phyloP scores from a whole-genome alignment of 2,888 invertebrate species.

The Drosophila stalkeri region DNA sequence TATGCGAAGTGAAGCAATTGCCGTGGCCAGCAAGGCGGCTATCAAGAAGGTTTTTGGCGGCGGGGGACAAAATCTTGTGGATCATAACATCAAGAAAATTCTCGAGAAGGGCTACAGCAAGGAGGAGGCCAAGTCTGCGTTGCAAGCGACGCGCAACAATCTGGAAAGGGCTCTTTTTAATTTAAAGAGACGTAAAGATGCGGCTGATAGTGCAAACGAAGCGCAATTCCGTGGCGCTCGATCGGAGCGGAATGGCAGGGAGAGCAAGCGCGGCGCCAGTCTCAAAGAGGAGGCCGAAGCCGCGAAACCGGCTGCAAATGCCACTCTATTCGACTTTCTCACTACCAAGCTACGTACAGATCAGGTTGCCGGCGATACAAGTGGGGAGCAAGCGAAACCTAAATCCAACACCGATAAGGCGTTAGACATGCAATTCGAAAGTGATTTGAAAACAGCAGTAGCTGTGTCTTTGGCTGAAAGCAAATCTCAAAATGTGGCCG shows the following conservation, averaged over 20 bases:
- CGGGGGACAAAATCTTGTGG: slow-evolving; percentile 89
- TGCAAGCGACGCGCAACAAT: slow-evolving; percentile 90
- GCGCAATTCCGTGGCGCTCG: slow-evolving; percentile 40
- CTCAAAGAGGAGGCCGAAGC: slow-evolving; percentile 87
- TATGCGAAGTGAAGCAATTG: slow-evolving; percentile 95
- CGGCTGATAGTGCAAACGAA: slow-evolving; percentile 75
- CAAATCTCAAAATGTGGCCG: slow-evolving; percentile 37
- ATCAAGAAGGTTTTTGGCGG: slow-evolving; percentile 89
- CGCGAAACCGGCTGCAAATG: slow-evolving; percentile 91
- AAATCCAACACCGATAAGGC: slow-evolving; percentile 45
- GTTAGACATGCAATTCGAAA: slow-evolving; percentile 39
- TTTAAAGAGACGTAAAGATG: slow-evolving; percentile 87
- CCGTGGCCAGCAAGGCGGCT: slow-evolving; percentile 91
- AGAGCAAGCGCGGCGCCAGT: slow-evolving; percentile 78
- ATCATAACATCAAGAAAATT: slow-evolving; percentile 91
- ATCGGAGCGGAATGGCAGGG: slow-evolving; percentile 53
- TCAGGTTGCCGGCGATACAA: slow-evolving; percentile 22
- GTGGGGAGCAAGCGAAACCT: slow-evolving; percentile 17
- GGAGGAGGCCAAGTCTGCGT: slow-evolving; percentile 91
- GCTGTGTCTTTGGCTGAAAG: slow-evolving; percentile 14
- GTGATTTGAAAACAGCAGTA: slow-evolving; percentile 32
- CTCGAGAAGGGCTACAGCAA: slow-evolving; percentile 92
- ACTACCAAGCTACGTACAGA: slow-evolving; percentile 89
- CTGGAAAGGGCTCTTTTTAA: slow-evolving; percentile 90
- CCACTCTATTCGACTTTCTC: slow-evolving; percentile 93